Evolutionary conservation across 2,797 vertebrate genomes (phyloP), one percentile per base, ranked within the genome.

Genomic region (Cryptoblepharus egeriae): DNA sequence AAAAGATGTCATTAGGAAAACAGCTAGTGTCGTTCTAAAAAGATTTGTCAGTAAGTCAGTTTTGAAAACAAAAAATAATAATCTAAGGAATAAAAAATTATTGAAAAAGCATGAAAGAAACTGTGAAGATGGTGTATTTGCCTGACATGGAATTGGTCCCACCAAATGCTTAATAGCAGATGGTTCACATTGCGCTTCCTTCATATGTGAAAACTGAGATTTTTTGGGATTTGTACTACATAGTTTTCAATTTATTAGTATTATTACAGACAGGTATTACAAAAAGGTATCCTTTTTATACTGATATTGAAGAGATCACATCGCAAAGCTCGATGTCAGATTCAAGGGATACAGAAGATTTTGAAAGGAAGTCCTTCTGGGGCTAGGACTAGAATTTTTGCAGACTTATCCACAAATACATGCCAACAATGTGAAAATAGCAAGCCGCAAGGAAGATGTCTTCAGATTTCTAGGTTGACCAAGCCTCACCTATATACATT

Each of bases 11-110:
- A 65, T 79, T 90, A 88, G 77, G 84, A 80, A 87, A 89, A 85
- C 13, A 63, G 80, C 71, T 88, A 91, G 24, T 30, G n/a, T 20
- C 83, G 49, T 81, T 87, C 80, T 87, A 90, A 89, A 87, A 87
- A 86, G 85, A 89, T 79, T 88, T 87, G 74, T 75, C 83, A 85
- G 88, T 85, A 88, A 82, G 81, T 86, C 89, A 77, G 82, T 78
- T 88, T 91, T 89, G 63, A 39, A 77, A 81, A 69, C 30, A 64
- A 52, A 78, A 15, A 85, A 87, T n/a, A n/a, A n/a, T n/a, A 84
- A 73, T 63, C 76, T 82, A 77, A 77, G 71, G 85, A 77, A 70
- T 39, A 52, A 79, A 26, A 71, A 73, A 81, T 88, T 93, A 88
- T 80, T 71, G 71, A 64, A 88, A 70, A 18, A 63, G 45, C 39